Evolutionary conservation across 2,113 vertebrate genomes (phyloP), one percentile per base, ranked within the genome.

Genomic region (Ramphastos sulfuratus): DNA sequence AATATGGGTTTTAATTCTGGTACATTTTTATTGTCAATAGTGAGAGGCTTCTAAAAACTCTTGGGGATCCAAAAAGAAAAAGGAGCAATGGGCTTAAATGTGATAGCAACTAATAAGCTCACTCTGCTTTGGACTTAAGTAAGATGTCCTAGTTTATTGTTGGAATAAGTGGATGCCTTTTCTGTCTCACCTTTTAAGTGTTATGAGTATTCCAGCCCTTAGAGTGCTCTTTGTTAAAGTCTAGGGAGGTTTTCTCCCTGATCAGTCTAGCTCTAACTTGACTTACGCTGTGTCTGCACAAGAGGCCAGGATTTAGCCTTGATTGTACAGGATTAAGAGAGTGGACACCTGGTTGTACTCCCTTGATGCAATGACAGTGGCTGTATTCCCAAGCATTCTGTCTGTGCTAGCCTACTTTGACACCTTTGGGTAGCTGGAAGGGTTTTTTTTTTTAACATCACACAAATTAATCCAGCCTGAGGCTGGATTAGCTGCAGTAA

Each of bases 391-490:
- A 92, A 89, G 74, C 30, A 82, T 64, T 91, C 69, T 91, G 65
- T 92, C 82, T 82, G 72, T 92, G 61, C 59, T 82, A 75, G 86
- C 59, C 58, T 87, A 52, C 78, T 85, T 95, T 86, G 87, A 92
- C 92, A 94, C 83, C 69, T 92, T 91, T 95, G 74, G 80, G 78
- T 96, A 93, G 94, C 88, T 91, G 83, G 88, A 96, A 94, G 95
- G 89, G 94, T 16, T 18, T 92, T 94, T 95, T 44, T 44, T 46
- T 46, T 87, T 77, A 95, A 92, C 93, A 96, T 94, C 87, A 93
- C 59, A 93, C 87, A 95, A 95, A 94, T 97, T 97, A 97, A 97
- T 96, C 94, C 94, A 95, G 95, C 94, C 94, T 90, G 50, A 10
- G 87, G 94, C 96, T 94, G 93, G 90, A 96, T 96, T 95, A 97